Evolutionary conservation across 2,113 vertebrate genomes (phyloP).

Genomic region (Paraplagusia blochii): DNA sequence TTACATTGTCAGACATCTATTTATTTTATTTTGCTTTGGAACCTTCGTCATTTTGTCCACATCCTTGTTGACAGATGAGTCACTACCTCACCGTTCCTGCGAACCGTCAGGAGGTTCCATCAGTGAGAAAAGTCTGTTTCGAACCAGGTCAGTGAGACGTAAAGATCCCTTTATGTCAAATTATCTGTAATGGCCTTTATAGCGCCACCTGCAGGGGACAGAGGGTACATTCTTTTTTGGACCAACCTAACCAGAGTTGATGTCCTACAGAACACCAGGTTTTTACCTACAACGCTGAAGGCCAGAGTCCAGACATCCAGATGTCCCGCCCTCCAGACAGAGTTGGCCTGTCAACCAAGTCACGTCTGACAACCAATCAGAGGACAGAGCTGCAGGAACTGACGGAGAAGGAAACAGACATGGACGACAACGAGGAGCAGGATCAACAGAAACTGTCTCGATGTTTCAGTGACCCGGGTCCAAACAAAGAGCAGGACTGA

Average conservation of each 20-base stretch:
- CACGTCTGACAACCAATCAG: conserved; percentile 47
- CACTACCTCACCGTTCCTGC: conserved; percentile 89
- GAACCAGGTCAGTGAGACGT: conserved; percentile 78
- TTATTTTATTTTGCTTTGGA: not conserved
- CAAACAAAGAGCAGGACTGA: conserved; percentile 76
- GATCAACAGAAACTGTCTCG: conserved; percentile 75
- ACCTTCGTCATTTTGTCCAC: not conserved
- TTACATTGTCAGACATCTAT: not conserved
- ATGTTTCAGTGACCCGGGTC: conserved; percentile 89
- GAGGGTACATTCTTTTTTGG: too few relatives aligned
- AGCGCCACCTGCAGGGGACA: not conserved
- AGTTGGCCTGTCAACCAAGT: conserved; percentile 71
- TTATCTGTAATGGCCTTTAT: not conserved
- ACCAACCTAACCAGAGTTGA: too few relatives aligned
- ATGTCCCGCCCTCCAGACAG: conserved; percentile 72
- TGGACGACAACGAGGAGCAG: conserved; percentile 65
- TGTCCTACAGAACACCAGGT: conserved; percentile 76
- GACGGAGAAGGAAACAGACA: conserved; percentile 38
- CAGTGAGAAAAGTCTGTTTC: conserved; percentile 82
- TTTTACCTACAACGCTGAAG: conserved; percentile 65
- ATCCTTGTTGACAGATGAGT: conserved; percentile 71
- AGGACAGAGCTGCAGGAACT: not conserved
- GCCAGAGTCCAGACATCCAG: conserved; percentile 59
- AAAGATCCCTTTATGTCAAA: too few relatives aligned
- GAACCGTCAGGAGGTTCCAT: conserved; percentile 78